Evolutionary conservation across 2,113 vertebrate genomes (phyloP), one percentile per base, ranked within the genome.

Genomic region (Phaetusa simplex): DNA sequence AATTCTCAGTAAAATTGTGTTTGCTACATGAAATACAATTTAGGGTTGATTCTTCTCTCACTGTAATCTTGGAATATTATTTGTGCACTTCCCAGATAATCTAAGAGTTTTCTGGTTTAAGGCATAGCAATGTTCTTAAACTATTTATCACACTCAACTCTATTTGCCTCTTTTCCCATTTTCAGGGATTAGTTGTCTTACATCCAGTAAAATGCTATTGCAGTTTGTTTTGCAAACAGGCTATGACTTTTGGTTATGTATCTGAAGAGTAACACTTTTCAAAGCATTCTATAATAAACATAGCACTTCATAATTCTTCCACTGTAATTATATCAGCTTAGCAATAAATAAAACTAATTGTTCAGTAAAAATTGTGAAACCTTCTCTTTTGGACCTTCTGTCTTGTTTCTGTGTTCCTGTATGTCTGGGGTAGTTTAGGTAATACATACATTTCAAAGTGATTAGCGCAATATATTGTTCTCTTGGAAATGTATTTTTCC

Each of bases 121-220:
- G 36, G 29, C 2, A 1, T 73, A 50, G 6, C 40, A 58, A 21
- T 58, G 19, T 81, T 71, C 40, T 95, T 94, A 27, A 94, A 50
- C 34, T 81, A 12, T 56, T 83, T 82, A 43, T 64, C 61, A 56
- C 1, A 1, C 8, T 74, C 59, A 11, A 72, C 40, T 90, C 29
- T 69, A 49, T 71, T 86, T 95, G 59, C 29, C 11, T 61, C 17
- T 67, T 34, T 72, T 78, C 7, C n/a, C 4, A 3, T 97, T 96
- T 95, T 96, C 56, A 93, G 81, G 64, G 47, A 80, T 93, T 96
- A 90, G 59, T 90, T 69, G 38, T 77, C 26, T 88, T 59, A 19
- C 4, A 18, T 30, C 43, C 40, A 69, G 12, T 74, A 86, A 88
- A 94, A 71, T 66, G 3, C 21, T 5, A 13, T 11, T 92, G 38